Base-by-base conservation (phyloP, 1,140 invertebrate species). In the Berghia stephanieae region DNA sequence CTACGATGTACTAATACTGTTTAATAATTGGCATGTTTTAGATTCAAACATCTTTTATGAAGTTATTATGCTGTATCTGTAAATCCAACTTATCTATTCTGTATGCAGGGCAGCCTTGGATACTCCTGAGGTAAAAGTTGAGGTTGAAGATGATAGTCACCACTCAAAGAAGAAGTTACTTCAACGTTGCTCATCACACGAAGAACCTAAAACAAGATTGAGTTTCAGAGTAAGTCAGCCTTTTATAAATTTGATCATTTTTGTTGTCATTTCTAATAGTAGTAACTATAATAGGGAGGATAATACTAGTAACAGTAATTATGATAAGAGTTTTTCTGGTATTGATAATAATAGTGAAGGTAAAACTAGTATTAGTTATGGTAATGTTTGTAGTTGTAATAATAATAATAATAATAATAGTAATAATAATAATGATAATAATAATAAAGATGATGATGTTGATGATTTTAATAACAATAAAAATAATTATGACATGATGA, bases 221-320 rank as follows among this genome's bases (percentile, higher is more conserved):
- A 85, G 82, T 75, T 83, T 86, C 38, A 80, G 84, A 73, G 85
- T 86, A 81, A 81, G 81, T 70, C 24, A 44, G 8, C 42, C 21
- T 74, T 21, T 43, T 52, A 46, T 31, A 10, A 44, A 42, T 24
- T 18, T 46, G 55, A 18, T 24, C 49, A 75, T 34, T 69, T 60
- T 6, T 66, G 44, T 34, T 8, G 2, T 31, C 3, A 13, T 18
- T 31, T 40, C 36, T n/a, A 34, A 10, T 27, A 5, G 8, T 10
- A 34, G 4, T 38, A 46, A 8, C n/a, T 24, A 66, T 67, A 21
- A 10, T 18, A 27, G 3, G 21, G 21, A 42, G 13, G 5, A 0
- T 44, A 38, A 1, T 4, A 4, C 31, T n/a, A 31, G 52, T 3
- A 5, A 31, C 0, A 31, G 55, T 0, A 0, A 31, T n/a, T 57